Percentiles rank a stretch among this genome's conserved stretches.
Evolutionary conservation across 2,888 invertebrate genomes (phyloP).

Genomic region (Corythucha ciliata): DNA sequence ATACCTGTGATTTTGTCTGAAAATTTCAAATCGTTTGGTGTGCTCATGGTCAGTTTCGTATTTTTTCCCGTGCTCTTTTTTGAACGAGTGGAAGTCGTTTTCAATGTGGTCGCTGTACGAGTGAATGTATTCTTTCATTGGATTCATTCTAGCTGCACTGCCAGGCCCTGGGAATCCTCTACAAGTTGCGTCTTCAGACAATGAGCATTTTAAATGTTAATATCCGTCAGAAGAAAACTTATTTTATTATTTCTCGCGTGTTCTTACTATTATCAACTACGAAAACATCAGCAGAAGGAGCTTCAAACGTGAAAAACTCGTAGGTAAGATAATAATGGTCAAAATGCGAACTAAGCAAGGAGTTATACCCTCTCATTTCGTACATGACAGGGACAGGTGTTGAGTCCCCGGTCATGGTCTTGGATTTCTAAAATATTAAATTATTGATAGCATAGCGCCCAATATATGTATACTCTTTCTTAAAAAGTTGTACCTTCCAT

Average conservation of each 20-base stretch:
- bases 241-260: slow-evolving; percentile 5
- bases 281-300: slow-evolving; percentile 61
- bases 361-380: slow-evolving; percentile 90
- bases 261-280: slow-evolving; percentile 52
- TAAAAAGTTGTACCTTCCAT: slow-evolving; percentile 51
- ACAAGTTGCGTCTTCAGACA: slow-evolving; percentile 46
- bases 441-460: background rate
- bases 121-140: slow-evolving; percentile 83
- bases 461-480: too few species aligned
- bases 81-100: slow-evolving; percentile 65
- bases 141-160: slow-evolving; percentile 77
- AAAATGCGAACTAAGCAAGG: slow-evolving; percentile 86
- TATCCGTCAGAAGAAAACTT: too few species aligned
- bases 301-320: slow-evolving; percentile 51
- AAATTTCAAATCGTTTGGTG: slow-evolving; percentile 59
- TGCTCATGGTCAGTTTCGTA: slow-evolving; percentile 58
- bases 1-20: slow-evolving; percentile 78
- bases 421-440: slow-evolving; percentile 25
- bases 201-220: background rate
- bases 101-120: slow-evolving; percentile 60
- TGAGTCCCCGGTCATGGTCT: slow-evolving; percentile 8
- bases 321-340: slow-evolving; percentile 89
- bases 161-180: slow-evolving; percentile 82
- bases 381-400: slow-evolving; percentile 68
- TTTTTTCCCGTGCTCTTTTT: slow-evolving; percentile 56